Conservation (phyloP, 2,888 invertebrate species). For the Lithophane ornitopus region DNA sequence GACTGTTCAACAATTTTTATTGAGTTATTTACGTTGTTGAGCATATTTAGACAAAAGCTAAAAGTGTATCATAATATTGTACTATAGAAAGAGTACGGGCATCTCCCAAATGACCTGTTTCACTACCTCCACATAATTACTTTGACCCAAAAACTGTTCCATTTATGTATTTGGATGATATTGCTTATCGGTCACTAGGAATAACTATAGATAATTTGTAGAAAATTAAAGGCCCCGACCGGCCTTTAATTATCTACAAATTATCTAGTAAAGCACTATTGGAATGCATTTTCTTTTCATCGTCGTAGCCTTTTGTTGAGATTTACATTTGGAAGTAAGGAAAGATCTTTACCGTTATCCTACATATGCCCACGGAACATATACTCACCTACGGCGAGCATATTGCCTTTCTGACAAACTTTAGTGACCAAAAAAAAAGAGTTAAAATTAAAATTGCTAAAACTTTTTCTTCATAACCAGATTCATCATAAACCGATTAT, state of each 20-base stretch:
- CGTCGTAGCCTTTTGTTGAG: not conserved
- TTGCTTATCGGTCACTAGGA: not conserved
- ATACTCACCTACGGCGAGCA: too few relatives aligned
- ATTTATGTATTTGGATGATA: not conserved
- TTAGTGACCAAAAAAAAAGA: not conserved
- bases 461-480: not conserved
- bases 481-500: not conserved
- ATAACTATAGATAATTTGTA: too few relatives aligned
- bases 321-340: not conserved
- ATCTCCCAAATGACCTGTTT: not conserved
- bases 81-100: not conserved
- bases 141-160: constrained; percentile 5
- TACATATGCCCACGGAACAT: too few relatives aligned
- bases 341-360: not conserved
- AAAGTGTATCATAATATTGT: too few relatives aligned
- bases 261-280: not conserved
- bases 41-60: too few relatives aligned
- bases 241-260: not conserved
- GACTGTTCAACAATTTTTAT: too few relatives aligned
- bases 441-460: not conserved
- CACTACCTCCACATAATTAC: not conserved
- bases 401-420: too few relatives aligned
- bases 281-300: not conserved
- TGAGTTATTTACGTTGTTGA: too few relatives aligned
- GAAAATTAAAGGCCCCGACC: too few relatives aligned